Conservation (phyloP, 1,140 invertebrate species). For the Musca vetustissima region DNA sequence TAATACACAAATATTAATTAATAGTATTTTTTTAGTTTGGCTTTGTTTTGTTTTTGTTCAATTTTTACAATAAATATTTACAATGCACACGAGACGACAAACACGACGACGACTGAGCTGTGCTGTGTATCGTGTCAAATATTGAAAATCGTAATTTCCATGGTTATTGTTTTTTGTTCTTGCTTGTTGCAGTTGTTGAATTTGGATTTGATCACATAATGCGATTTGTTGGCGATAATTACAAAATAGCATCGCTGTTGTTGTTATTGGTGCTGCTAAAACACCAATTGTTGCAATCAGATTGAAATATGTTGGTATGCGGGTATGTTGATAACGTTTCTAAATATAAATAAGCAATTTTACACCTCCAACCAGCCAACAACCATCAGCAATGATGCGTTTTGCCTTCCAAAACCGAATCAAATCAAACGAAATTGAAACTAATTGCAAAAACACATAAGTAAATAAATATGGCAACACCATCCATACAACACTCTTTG, state of each 20-base stretch:
- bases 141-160: neutral
- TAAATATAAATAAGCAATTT: too few relatives aligned
- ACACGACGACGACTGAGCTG: too few relatives aligned
- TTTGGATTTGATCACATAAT: constrained; percentile 4
- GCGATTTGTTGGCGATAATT: constrained; percentile 6
- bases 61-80: constrained; percentile 20
- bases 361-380: too few relatives aligned
- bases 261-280: too few relatives aligned
- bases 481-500: too few relatives aligned
- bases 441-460: constrained; percentile 7
- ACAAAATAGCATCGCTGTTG: too few relatives aligned
- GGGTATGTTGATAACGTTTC: too few relatives aligned
- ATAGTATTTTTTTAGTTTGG: too few relatives aligned
- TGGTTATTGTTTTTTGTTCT: neutral
- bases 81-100: neutral
- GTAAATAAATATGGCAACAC: neutral
- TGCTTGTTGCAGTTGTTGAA: neutral
- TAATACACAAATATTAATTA: constrained; percentile 7
- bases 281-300: too few relatives aligned
- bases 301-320: too few relatives aligned
- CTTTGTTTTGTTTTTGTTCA: neutral
- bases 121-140: too few relatives aligned
- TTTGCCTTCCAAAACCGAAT: too few relatives aligned
- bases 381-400: neutral
- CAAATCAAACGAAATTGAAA: neutral